Evolutionary conservation across 2,797 vertebrate species (phyloP).

Genomic region (Sebastes diaconus): DNA sequence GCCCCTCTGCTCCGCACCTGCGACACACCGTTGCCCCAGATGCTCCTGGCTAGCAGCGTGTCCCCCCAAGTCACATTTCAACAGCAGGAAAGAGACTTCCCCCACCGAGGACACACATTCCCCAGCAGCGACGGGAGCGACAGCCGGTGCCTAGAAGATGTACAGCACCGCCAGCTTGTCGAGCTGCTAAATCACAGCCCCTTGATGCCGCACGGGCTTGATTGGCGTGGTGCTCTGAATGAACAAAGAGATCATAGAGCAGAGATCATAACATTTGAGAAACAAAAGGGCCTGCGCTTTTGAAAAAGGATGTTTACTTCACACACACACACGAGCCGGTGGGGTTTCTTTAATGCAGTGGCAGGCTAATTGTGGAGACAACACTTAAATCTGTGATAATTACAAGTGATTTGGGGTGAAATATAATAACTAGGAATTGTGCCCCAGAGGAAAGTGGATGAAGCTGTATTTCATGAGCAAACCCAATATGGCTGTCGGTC

Average conservation of each 20-base stretch:
- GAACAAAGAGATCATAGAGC: conserved; percentile 10
- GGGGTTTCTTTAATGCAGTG: conserved; percentile 36
- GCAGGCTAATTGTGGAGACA: conserved; percentile 52
- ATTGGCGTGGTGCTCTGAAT: neutral
- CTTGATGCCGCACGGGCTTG: conserved; percentile 17
- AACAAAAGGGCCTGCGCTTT: neutral
- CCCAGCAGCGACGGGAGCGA: neutral
- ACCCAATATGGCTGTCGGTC: conserved; percentile 26
- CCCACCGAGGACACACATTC: neutral
- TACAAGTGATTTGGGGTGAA: conserved; percentile 49
- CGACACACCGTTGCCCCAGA: conserved; percentile 11
- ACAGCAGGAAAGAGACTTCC: conserved; percentile 4
- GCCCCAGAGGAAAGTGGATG: conserved; percentile 53
- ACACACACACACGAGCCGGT: neutral
- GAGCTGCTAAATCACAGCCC: conserved; percentile 19
- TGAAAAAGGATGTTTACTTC: conserved; percentile 32
- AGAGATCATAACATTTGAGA: conserved; percentile 20
- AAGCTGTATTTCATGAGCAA: conserved; percentile 60
- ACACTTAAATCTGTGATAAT: conserved; percentile 70
- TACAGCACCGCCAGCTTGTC: conserved; percentile 5
- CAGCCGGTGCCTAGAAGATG: conserved; percentile 18
- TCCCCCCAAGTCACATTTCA: conserved; percentile 23
- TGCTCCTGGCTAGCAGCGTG: conserved; percentile 13
- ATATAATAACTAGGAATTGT: conserved; percentile 50
- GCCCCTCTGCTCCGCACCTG: conserved; percentile 1